Conservation (phyloP, 2,797 vertebrate species). For the Arremon brunneinucha region DNA sequence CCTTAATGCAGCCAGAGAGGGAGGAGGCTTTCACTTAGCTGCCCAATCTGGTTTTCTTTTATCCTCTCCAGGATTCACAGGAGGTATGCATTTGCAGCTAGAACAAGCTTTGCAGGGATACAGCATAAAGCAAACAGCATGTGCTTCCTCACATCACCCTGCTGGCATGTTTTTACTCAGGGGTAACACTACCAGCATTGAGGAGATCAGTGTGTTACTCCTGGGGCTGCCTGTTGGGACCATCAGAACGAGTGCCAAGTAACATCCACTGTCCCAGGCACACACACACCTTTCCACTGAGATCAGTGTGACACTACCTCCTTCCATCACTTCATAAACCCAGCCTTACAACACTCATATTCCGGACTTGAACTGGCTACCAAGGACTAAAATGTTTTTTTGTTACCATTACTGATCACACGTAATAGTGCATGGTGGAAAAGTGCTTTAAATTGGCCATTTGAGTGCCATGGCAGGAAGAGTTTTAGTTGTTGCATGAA, state of each 20-base stretch:
- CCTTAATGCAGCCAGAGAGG: neutral
- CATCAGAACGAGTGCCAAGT: accelerated
- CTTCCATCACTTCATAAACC: neutral
- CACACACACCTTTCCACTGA: neutral
- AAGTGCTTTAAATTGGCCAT: neutral
- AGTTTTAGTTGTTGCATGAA: neutral
- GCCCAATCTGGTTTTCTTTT: neutral
- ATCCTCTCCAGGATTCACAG: neutral
- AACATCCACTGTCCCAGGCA: neutral
- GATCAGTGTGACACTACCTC: neutral
- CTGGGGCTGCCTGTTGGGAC: neutral
- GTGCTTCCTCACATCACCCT: neutral
- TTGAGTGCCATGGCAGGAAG: neutral
- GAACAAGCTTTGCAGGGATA: neutral
- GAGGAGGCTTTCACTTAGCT: neutral
- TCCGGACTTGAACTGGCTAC: neutral
- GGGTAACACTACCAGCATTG: neutral
- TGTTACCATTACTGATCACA: neutral
- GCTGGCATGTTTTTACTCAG: neutral
- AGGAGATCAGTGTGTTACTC: neutral
- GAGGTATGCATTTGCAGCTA: neutral
- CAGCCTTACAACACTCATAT: neutral
- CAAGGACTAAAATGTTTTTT: neutral
- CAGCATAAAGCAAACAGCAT: neutral
- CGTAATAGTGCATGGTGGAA: neutral